Evolutionary conservation across 2,888 invertebrate species (phyloP), one percentile per base, ranked within the genome.

Genomic region (Drosophila sordidula): DNA sequence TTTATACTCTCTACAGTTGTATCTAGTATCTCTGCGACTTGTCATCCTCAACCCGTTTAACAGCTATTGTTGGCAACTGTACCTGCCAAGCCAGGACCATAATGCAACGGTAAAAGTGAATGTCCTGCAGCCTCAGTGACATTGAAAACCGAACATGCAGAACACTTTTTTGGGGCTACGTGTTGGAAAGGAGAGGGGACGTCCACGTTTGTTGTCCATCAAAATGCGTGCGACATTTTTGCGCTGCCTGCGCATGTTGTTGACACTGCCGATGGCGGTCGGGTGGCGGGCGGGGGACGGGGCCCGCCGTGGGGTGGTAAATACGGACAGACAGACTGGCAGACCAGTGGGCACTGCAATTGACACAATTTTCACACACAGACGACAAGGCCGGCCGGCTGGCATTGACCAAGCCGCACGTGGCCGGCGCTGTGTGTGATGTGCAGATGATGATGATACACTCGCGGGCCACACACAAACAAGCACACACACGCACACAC

Each of bases 291-390:
- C 9, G 46, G 22, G n/a, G n/a, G n/a, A n/a, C 44, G 6, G 4
- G 18, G n/a, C n/a, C n/a, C 4, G 39, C n/a, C 25, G 58, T n/a
- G 16, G 55, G 14, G 38, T 14, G 50, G 18, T 41, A 41, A n/a
- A 9, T 14, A 38, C 25, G 22, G 49, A 38, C 26, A 18, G 56
- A 34, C 34, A 12, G 26, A 39, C 49, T 22, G 41, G 42, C 47
- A 47, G 57, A 57, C 54, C 74, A 74, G 52, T 70, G 79, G 75
- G 52, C 79, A 78, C 65, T 84, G 83, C 89, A 84, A 84, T 84
- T 84, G 83, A 84, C 83, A 89, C 84, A 85, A 88, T 86, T 89
- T 86, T 62, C 74, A 62, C 83, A 57, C 74, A 57, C 77, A 86
- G 70, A 80, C 88, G 70, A 80, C 84, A 88, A 89, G 89, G 89